Percentiles rank a stretch among this genome's conserved stretches.
Evolutionary conservation across 2,113 vertebrate genomes (phyloP).

Genomic region (Orycteropus afer): DNA sequence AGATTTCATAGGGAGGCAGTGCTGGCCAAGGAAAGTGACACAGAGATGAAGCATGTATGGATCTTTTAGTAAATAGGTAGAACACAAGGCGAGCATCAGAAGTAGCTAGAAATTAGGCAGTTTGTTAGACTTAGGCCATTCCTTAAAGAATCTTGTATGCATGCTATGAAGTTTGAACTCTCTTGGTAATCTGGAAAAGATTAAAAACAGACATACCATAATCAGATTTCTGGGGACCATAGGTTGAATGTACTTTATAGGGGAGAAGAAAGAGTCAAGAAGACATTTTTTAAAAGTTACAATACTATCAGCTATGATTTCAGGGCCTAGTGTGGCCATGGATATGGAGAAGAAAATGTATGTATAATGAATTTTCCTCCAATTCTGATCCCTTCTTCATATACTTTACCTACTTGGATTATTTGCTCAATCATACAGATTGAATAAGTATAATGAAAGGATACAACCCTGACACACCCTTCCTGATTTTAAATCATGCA

Average conservation of each 20-base stretch:
- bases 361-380: too few relatives aligned
- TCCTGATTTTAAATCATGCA: too few relatives aligned
- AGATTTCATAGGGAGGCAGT: background rate
- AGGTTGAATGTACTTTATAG: background rate
- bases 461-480: too few relatives aligned
- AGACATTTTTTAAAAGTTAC: background rate
- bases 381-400: too few relatives aligned
- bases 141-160: background rate
- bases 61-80: background rate
- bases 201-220: background rate
- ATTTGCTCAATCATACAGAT: too few relatives aligned
- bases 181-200: background rate
- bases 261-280: background rate
- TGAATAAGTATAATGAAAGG: too few relatives aligned
- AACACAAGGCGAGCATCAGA: background rate
- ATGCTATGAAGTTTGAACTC: background rate
- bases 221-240: background rate
- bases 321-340: background rate
- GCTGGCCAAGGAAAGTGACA: background rate
- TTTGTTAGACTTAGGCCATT: background rate
- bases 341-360: background rate
- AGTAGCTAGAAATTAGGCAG: background rate
- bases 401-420: too few relatives aligned
- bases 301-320: background rate
- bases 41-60: background rate